Conservation (phyloP, 2,797 vertebrate species). For the Oophaga sylvatica region DNA sequence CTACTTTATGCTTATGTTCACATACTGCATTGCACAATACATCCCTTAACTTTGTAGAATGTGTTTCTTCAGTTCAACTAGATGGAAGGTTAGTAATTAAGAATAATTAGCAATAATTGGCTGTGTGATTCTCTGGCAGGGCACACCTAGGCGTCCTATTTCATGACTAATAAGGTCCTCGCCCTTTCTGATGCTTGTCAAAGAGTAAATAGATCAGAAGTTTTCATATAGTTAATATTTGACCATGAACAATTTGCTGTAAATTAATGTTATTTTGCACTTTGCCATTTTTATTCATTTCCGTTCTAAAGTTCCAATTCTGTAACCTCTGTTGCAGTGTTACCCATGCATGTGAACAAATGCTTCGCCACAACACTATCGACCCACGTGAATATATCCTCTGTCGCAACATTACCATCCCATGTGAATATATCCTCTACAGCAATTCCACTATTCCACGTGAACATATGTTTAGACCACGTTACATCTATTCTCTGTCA, state of each 20-base stretch:
- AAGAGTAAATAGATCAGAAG: not conserved
- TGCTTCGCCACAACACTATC: no score
- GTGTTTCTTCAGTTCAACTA: not conserved
- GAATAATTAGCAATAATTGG: constrained; percentile 35
- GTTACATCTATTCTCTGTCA: no score
- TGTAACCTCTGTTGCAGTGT: no score
- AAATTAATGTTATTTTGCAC: not conserved
- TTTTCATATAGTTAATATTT: not conserved
- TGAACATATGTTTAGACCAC: no score
- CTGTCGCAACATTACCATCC: not conserved
- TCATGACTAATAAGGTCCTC: constrained; percentile 17
- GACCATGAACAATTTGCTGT: not conserved
- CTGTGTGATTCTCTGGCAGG: constrained; percentile 11
- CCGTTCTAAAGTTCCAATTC: not conserved
- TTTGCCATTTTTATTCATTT: not conserved
- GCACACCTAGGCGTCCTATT: constrained; percentile 52
- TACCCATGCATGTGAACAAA: no score
- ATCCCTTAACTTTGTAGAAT: not conserved
- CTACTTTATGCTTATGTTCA: not conserved
- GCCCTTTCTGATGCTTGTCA: constrained; percentile 16
- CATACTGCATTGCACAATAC: not conserved
- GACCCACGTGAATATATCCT: no score
- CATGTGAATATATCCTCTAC: not conserved
- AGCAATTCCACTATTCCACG: no score
- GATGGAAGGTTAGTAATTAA: constrained; percentile 12